Evolutionary conservation across 2,113 vertebrate genomes (phyloP).

Genomic region (Mus spicilegus): DNA sequence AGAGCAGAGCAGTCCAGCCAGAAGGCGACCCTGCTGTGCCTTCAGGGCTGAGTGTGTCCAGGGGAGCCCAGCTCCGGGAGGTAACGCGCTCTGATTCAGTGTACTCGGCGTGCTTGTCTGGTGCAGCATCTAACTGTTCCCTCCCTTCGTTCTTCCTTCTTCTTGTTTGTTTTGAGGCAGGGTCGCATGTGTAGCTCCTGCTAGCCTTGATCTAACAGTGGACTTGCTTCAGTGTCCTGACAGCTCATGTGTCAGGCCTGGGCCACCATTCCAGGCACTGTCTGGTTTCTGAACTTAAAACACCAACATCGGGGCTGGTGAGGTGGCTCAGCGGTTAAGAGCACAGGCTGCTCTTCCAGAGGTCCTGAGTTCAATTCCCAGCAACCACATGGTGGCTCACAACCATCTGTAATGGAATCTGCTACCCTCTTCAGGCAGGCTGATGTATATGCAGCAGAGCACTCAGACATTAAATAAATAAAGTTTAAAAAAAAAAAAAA

Average conservation of each 20-base stretch:
- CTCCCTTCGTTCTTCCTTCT: too few relatives aligned
- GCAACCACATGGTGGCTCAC: too few relatives aligned
- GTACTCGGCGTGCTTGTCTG: neutral
- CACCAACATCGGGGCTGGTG: neutral
- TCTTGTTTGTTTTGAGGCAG: neutral
- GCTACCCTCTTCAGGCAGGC: too few relatives aligned
- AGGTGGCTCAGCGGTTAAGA: too few relatives aligned
- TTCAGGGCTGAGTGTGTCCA: slow-evolving; percentile 83
- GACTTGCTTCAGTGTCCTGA: too few relatives aligned
- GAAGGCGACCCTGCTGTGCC: slow-evolving; percentile 80
- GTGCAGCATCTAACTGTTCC: neutral
- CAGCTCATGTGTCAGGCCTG: neutral
- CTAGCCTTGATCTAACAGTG: neutral
- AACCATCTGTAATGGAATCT: too few relatives aligned
- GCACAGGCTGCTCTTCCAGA: too few relatives aligned
- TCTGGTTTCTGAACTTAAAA: neutral
- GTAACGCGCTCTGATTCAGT: slow-evolving; percentile 82
- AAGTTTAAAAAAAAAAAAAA: too few relatives aligned
- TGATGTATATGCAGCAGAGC: too few relatives aligned
- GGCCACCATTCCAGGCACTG: too few relatives aligned
- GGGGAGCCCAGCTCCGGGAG: slow-evolving; percentile 90
- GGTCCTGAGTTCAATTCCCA: too few relatives aligned
- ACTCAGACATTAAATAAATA: too few relatives aligned
- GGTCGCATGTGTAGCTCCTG: neutral
- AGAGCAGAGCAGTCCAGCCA: slow-evolving; percentile 82